Base-by-base conservation (phyloP, 2,113 vertebrate genomes). In the Trematocara nigrifrons region DNA sequence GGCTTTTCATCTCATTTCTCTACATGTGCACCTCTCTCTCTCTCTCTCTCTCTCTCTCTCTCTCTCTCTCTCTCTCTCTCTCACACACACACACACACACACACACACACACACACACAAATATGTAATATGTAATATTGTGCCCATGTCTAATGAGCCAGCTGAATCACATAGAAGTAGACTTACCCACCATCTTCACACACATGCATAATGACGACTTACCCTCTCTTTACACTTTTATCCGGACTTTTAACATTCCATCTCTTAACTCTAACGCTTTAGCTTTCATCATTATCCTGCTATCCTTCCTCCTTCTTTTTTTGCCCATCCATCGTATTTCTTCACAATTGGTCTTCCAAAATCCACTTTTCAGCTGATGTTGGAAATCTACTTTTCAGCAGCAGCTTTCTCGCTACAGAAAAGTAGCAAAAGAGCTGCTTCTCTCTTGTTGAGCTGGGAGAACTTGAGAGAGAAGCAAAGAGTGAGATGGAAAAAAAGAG, bases 1-100 rank as follows among this genome's bases (percentile, higher is more conserved):
- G 53, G 85, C 87, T 84, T 91, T 84, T 89, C 84, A 88, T 86
- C 64, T 87, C 29, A 51, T 47, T 71, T 71, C 40, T 47, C 66
- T 71, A 45, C 40, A 71, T 71, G 7, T 59, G 29, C 56, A 59
- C 15, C 29, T 59, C 56, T 18, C 26, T 26, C 26, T 26, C 26
- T 26, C 26, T 26, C 26, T 26, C 26, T 26, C 26, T 26, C 26
- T 26, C 26, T 26, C 26, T 26, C 26, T 26, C 26, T 18, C 26
- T 26, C 26, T 26, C 26, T 26, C 26, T 26, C 26, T 26, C 26
- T 26, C 26, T 26, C 26, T 26, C 26, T 26, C 26, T 26, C 26
- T 26, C 26, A 22, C 22, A 22, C 52, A 12, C 49, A 9, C 51
- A 20, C 52, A 6, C 22, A 3, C 52, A 12, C 49, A 9, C 51